Evolutionary conservation across 2,888 invertebrate species (phyloP).

Genomic region (Blastobasis lacticolella): DNA sequence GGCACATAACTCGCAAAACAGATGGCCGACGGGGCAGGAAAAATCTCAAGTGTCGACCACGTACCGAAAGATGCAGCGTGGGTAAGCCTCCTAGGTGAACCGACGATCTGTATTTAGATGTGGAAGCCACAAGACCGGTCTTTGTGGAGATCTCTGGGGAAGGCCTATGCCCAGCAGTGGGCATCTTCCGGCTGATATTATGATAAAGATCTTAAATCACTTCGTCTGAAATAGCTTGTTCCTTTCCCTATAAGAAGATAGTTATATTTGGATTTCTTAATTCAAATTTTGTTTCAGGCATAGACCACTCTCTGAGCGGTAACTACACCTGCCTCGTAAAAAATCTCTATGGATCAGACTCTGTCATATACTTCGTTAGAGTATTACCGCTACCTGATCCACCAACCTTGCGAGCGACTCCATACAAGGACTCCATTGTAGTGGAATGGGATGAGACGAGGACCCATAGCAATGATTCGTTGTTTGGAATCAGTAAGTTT

Average conservation of each 20-base stretch:
- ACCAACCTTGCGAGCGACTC: conserved; percentile 75
- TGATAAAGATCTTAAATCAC: too few relatives aligned
- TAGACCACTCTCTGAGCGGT: conserved; percentile 82
- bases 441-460: conserved; percentile 81
- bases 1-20: too few relatives aligned
- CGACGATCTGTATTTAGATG: too few relatives aligned
- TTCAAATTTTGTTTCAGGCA: conserved; percentile 53
- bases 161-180: too few relatives aligned
- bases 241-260: not conserved
- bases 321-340: conserved; percentile 87
- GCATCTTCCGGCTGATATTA: too few relatives aligned
- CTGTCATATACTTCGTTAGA: conserved; percentile 83
- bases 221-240: not conserved
- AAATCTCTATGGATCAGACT: conserved; percentile 89
- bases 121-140: too few relatives aligned
- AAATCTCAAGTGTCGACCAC: too few relatives aligned
- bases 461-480: conserved; percentile 39
- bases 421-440: conserved; percentile 63
- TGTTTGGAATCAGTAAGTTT: conserved; percentile 54
- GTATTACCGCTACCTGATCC: conserved; percentile 84
- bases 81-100: too few relatives aligned
- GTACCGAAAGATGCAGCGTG: too few relatives aligned
- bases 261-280: not conserved
- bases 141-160: too few relatives aligned
- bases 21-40: too few relatives aligned